phyloP scores from a whole-genome alignment of 2,113 vertebrate genomes.

The Ondatra zibethicus region DNA sequence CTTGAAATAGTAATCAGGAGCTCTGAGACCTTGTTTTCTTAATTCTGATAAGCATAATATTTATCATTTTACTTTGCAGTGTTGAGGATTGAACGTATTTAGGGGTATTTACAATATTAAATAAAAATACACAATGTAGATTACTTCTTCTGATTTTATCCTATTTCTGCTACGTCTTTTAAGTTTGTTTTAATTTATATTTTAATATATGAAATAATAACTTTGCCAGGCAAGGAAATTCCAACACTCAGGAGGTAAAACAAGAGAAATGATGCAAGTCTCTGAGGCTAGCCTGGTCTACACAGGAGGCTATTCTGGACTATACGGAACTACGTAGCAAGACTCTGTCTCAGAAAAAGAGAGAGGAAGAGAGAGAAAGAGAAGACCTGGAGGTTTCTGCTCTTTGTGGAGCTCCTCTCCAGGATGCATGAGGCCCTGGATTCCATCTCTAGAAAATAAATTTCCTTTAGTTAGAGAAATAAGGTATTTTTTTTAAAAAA shows the following conservation, averaged over 20 bases:
- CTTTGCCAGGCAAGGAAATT: background rate
- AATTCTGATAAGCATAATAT: background rate
- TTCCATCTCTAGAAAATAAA: background rate
- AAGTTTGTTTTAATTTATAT: background rate
- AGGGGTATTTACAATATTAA: background rate
- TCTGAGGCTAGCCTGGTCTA: background rate
- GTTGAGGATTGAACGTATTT: background rate
- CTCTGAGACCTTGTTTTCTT: background rate
- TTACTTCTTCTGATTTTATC: background rate
- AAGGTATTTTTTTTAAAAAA: background rate
- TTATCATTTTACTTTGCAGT: background rate
- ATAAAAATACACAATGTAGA: background rate
- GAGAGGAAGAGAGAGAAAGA: background rate
- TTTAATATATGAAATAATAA: background rate
- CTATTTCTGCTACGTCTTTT: background rate
- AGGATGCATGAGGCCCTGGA: background rate
- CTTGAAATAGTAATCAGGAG: background rate
- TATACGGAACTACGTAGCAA: background rate
- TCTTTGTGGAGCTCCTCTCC: background rate
- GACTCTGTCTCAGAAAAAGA: background rate
- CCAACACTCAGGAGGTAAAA: background rate
- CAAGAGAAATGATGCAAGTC: background rate
- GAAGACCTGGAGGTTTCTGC: background rate
- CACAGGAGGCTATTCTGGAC: background rate
- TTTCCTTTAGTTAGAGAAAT: background rate